Conservation (phyloP, 2,113 vertebrate species). For the Ailurus styani region DNA sequence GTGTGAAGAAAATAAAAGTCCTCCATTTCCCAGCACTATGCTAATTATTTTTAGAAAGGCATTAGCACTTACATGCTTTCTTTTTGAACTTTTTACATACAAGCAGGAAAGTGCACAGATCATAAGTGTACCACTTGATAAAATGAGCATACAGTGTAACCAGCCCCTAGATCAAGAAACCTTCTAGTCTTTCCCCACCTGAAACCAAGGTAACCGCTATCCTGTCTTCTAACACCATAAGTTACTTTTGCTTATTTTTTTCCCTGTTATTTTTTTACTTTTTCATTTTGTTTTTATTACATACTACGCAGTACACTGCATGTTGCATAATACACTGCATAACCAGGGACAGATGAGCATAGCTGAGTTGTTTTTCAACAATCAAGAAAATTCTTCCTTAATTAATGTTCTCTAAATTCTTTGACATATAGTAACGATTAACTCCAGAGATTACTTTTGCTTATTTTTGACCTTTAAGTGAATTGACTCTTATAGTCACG, state of each 20-base stretch:
- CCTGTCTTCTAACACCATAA: background rate
- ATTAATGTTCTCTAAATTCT: background rate
- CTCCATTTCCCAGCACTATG: background rate
- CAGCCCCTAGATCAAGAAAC: background rate
- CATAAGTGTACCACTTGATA: background rate
- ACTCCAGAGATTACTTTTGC: background rate
- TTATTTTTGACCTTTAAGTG: slow-evolving; percentile 9
- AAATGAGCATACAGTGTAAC: background rate
- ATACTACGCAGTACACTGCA: background rate
- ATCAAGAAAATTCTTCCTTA: background rate
- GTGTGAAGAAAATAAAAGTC: background rate
- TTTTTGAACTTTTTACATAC: background rate
- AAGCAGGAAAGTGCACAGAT: background rate
- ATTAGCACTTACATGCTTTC: background rate
- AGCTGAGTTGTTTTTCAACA: background rate
- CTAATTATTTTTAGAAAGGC: background rate
- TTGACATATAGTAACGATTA: background rate
- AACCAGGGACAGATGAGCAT: background rate
- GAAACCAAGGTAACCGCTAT: background rate
- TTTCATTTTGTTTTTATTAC: background rate
- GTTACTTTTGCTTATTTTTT: background rate
- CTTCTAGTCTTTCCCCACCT: background rate
- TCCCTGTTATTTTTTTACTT: background rate
- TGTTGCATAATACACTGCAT: background rate
- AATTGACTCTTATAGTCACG: background rate